Evolutionary conservation across 2,797 vertebrate genomes (phyloP), one percentile per base, ranked within the genome.

Genomic region (Lagodon rhomboides): DNA sequence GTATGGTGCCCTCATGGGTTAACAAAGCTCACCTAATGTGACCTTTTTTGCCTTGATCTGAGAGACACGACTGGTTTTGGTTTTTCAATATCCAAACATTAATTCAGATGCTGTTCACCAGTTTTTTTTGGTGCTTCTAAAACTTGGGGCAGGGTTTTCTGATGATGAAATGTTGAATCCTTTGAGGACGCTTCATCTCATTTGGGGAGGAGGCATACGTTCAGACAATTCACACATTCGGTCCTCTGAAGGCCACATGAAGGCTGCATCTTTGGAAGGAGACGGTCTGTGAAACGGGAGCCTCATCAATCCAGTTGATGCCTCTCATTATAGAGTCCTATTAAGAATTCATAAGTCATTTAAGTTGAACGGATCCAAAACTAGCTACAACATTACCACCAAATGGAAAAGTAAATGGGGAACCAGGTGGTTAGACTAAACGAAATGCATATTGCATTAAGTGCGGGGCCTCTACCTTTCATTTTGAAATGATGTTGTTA

Each of bases 301-400:
- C 10, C n/a, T 22, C 43, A 60, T 77, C 17, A 55, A 60, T 77
- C 34, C 41, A 66, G 44, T 38, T 51, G 53, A 51, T 65, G 63
- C 41, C 22, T 75, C 51, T 53, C 23, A 69, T 46, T 18, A 58
- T 44, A 46, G 20, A 16, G 18, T 49, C 44, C 17, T 66, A 67
- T 88, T 49, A 77, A 79, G 4, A 59, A 80, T 51, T 69, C 65
- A 68, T 51, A 50, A 67, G 53, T 65, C 2, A 62, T 77, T 77
- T n/a, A 80, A 46, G 34, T 27, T 53, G 23, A 64, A 49, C 23
- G 17, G 47, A 63, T 72, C 64, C 17, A 78, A 3, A 25, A 18
- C 53, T 30, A 46, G 44, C 61, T 17, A 22, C 46, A 65, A 64
- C 53, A 55, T 47, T 38, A 54, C 12, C 2, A 2, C 43, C 10